Evolutionary conservation across 2,888 invertebrate genomes (phyloP).

Genomic region (Alentia gelatinosa): DNA sequence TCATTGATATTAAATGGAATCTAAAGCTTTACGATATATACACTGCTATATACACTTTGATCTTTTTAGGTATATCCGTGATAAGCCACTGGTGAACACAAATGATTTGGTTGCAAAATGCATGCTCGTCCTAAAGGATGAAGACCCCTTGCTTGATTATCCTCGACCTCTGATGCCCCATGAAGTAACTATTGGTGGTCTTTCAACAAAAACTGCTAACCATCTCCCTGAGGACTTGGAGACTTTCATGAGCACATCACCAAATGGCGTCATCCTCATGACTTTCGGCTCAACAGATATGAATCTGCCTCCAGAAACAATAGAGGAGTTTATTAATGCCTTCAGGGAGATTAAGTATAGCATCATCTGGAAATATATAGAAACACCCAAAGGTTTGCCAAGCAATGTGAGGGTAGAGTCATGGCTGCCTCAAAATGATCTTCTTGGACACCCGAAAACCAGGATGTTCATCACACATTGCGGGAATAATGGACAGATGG

Average conservation of each 20-base stretch:
- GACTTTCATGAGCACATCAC: background rate
- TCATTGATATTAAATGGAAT: background rate
- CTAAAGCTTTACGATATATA: slow-evolving; percentile 39
- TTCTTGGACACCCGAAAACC: slow-evolving; percentile 63
- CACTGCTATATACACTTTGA: slow-evolving; percentile 30
- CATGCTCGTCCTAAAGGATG: background rate
- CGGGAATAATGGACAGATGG: slow-evolving; percentile 68
- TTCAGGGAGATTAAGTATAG: background rate
- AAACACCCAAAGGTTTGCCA: slow-evolving; percentile 23
- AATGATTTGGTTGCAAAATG: background rate
- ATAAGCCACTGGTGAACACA: background rate
- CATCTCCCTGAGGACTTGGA: background rate
- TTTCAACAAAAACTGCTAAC: background rate
- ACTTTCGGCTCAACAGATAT: slow-evolving; percentile 32
- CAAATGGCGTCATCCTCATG: background rate
- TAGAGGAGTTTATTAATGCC: background rate
- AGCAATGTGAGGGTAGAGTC: slow-evolving; percentile 33
- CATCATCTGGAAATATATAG: background rate
- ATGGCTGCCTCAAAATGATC: slow-evolving; percentile 58
- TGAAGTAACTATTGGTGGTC: background rate
- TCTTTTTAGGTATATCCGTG: background rate
- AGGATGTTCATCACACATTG: slow-evolving; percentile 70
- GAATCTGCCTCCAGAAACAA: no score
- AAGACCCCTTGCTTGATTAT: slow-evolving; percentile 4
- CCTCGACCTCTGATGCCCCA: background rate